Conservation (phyloP, 2,888 invertebrate genomes). For the Rhorus exstirpatorius region DNA sequence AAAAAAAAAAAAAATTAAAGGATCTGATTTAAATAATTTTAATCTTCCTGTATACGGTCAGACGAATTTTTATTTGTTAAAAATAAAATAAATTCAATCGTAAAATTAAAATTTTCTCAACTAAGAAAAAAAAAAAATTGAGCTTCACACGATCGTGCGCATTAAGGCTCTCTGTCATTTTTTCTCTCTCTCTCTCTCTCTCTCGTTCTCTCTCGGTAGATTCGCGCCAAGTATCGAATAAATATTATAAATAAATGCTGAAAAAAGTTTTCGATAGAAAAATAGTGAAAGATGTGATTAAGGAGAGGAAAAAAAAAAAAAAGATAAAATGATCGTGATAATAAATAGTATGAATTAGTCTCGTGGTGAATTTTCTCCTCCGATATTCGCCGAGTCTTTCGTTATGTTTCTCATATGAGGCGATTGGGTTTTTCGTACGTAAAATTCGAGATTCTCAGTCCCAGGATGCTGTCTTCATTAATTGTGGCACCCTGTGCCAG, state of each 20-base stretch:
- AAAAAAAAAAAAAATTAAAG: no score
- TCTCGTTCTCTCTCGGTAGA: constrained; percentile 17
- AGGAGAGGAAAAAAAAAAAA: constrained; percentile 29
- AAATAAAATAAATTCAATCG: neutral
- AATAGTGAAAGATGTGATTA: constrained; percentile 9
- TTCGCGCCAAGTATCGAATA: constrained; percentile 60
- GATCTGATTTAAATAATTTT: no score
- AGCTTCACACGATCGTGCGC: constrained; percentile 21
- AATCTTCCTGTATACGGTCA: no score
- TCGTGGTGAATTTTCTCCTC: constrained; percentile 43
- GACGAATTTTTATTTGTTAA: no score
- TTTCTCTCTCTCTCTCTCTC: constrained; percentile 13
- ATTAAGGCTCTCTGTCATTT: constrained; percentile 15
- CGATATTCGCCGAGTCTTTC: constrained; percentile 24
- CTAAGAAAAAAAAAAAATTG: constrained; percentile 42
- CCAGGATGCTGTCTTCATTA: constrained; percentile 91
- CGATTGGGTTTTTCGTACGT: constrained; percentile 14
- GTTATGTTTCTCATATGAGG: neutral
- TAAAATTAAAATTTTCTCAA: neutral
- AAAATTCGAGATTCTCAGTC: constrained; percentile 84
- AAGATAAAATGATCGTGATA: constrained; percentile 60
- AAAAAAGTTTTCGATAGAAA: constrained; percentile 17
- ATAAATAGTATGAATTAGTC: constrained; percentile 71
- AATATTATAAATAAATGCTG: constrained; percentile 68
- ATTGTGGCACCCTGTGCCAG: constrained; percentile 92